A percentile compares a stretch with the other conserved stretches of the same genome.
Conservation (phyloP, 2,797 vertebrate species). For the Erethizon dorsatum region DNA sequence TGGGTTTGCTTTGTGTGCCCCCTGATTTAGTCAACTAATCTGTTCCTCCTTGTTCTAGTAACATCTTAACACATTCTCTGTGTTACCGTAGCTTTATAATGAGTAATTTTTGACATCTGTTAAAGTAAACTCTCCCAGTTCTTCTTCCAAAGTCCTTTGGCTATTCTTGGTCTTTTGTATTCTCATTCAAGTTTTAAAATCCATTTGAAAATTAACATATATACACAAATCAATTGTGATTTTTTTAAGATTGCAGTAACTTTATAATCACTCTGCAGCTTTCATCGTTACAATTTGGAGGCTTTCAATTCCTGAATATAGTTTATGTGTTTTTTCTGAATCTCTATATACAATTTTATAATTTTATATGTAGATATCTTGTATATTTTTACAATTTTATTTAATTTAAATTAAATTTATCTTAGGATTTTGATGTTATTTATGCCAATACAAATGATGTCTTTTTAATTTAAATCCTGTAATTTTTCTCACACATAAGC, state of each 20-base stretch:
- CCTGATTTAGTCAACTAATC: background rate
- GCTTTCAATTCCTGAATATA: too few species aligned
- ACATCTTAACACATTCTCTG: background rate
- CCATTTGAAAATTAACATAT: background rate
- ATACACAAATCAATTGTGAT: background rate
- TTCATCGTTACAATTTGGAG: too few species aligned
- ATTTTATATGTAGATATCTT: background rate
- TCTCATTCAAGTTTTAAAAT: background rate
- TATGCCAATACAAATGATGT: background rate
- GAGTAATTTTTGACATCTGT: background rate
- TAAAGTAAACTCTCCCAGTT: background rate
- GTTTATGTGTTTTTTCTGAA: too few species aligned
- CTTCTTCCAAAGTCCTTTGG: background rate
- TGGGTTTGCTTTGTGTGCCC: background rate
- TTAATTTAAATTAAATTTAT: background rate
- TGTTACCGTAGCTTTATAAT: background rate
- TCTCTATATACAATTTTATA: background rate
- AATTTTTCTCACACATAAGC: background rate
- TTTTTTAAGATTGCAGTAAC: background rate
- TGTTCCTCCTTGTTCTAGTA: background rate
- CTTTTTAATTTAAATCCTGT: background rate
- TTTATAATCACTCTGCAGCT: too few species aligned
- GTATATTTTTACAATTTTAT: background rate
- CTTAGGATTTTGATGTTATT: background rate
- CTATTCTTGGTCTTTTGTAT: background rate